Evolutionary conservation across 2,888 invertebrate species (phyloP).

Genomic region (Melitaea athalia): DNA sequence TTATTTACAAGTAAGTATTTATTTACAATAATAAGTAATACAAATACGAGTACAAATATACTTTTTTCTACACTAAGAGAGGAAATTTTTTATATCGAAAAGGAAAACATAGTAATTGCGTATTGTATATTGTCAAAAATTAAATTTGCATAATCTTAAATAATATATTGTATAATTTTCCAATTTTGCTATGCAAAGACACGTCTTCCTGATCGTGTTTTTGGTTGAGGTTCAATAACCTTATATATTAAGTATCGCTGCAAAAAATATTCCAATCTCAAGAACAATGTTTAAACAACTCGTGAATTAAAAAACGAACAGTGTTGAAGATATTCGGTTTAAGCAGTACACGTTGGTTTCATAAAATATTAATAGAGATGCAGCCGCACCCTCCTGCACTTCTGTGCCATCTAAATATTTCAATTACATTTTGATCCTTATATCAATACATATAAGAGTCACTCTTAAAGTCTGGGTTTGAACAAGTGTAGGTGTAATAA

Average conservation of each 20-base stretch:
- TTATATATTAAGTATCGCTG: constrained; percentile 10
- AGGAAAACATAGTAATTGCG: no score
- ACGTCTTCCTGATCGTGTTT: not conserved
- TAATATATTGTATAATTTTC: not conserved
- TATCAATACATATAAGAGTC: constrained; percentile 1
- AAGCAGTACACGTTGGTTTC: constrained; percentile 71
- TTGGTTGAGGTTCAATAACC: constrained; percentile 18
- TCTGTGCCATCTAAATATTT: constrained; percentile 17
- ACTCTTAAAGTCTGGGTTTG: constrained; percentile 3
- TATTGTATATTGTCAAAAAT: no score
- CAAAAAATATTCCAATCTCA: constrained; percentile 9
- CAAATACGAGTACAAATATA: no score
- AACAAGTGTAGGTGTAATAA: constrained; percentile 45
- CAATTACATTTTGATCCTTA: constrained; percentile 21
- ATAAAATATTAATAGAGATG: constrained; percentile 77
- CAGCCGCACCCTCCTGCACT: constrained; percentile 55
- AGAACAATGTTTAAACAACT: constrained; percentile 18
- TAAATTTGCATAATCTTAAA: no score
- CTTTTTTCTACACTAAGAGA: no score
- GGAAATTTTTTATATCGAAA: no score
- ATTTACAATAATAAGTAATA: no score
- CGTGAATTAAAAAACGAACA: constrained; percentile 26
- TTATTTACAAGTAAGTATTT: no score
- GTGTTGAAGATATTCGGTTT: constrained; percentile 54
- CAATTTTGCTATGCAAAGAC: not conserved